Evolutionary conservation across 2,888 invertebrate genomes (phyloP).

Genomic region (Caenorhabditis sinica): DNA sequence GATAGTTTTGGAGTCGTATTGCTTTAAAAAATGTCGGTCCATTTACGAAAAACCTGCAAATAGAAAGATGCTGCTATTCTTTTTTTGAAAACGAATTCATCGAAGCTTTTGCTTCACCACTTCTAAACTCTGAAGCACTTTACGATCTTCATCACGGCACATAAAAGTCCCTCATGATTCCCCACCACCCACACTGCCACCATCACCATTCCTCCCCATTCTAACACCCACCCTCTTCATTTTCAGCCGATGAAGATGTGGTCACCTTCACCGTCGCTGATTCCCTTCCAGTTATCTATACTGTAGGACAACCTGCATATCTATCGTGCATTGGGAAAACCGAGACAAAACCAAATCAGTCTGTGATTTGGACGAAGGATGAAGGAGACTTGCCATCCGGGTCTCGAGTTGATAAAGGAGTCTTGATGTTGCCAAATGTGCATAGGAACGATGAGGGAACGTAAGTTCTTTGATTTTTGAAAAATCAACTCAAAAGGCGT

Average conservation of each 20-base stretch:
- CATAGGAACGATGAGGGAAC: conserved; percentile 69
- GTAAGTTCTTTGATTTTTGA: conserved; percentile 47
- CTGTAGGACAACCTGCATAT: conserved; percentile 63
- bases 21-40: too few relatives aligned
- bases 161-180: conserved; percentile 7
- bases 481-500: too few relatives aligned
- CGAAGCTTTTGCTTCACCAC: background rate
- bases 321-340: conserved; percentile 53
- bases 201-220: background rate
- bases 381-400: conserved; percentile 65
- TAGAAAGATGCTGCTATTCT: background rate
- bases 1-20: too few relatives aligned
- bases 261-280: conserved; percentile 43
- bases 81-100: background rate
- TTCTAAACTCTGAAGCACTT: background rate
- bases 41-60: background rate
- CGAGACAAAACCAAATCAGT: conserved; percentile 27
- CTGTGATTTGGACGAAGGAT: conserved; percentile 44
- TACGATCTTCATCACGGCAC: background rate
- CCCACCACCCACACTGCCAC: background rate
- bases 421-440: conserved; percentile 68
- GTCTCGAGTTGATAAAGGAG: conserved; percentile 66
- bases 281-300: conserved; percentile 57
- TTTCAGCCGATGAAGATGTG: conserved; percentile 44
- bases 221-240: background rate